Conservation (phyloP, 2,888 invertebrate genomes). For the Heliconius erato region DNA sequence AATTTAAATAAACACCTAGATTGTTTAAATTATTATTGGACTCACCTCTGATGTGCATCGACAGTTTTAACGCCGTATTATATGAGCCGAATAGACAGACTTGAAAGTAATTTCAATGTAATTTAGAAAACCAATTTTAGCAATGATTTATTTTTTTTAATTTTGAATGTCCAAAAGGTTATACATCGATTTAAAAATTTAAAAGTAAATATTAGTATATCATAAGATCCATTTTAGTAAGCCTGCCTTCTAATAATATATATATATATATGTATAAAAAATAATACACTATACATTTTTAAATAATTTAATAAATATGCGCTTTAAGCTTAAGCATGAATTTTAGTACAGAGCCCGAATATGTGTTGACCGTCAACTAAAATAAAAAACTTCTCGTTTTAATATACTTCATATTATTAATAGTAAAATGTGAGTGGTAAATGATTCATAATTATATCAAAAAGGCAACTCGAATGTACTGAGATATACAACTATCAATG, state of each 20-base stretch:
- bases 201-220: neutral
- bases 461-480: neutral
- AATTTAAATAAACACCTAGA: neutral
- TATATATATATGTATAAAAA: neutral
- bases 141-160: too few species aligned
- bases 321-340: slow-evolving; percentile 3
- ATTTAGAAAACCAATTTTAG: slow-evolving; percentile 14
- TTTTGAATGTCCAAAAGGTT: too few species aligned
- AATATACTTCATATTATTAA: neutral
- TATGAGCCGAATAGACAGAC: slow-evolving; percentile 36
- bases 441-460: neutral
- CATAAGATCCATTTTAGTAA: neutral
- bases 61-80: slow-evolving; percentile 35
- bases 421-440: neutral
- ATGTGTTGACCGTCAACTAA: neutral
- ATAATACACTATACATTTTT: neutral
- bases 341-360: neutral
- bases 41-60: slow-evolving; percentile 32
- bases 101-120: slow-evolving; percentile 28
- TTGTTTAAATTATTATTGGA: neutral
- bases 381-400: neutral
- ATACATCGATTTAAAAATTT: too few species aligned
- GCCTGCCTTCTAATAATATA: neutral
- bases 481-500: neutral
- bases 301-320: neutral